phyloP scores from a whole-genome alignment of 1,140 invertebrate species.

The Sycophaga agraensis region DNA sequence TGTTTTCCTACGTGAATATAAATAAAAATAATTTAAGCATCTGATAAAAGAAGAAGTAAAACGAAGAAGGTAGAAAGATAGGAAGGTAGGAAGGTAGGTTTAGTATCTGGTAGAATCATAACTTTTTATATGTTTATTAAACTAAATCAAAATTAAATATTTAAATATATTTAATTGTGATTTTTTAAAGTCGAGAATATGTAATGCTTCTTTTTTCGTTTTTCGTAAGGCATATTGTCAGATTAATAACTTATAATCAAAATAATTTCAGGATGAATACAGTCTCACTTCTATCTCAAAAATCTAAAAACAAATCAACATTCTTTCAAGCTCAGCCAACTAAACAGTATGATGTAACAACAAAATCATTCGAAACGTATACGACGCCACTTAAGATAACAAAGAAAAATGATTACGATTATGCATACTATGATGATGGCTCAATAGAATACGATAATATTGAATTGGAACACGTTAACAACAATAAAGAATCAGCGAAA shows the following conservation, averaged over 20 bases:
- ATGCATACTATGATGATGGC: conserved; percentile 55
- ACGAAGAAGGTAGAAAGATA: too few species aligned
- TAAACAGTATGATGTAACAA: conserved; percentile 47
- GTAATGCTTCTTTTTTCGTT: too few species aligned
- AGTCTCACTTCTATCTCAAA: conserved; percentile 34
- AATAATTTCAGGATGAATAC: conserved; percentile 45
- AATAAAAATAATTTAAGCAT: too few species aligned
- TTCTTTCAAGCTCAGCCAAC: conserved; percentile 47
- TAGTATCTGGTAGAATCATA: too few species aligned
- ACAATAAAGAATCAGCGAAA: conserved; percentile 54
- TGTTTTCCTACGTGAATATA: too few species aligned
- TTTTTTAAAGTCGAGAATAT: too few species aligned
- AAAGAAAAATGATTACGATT: conserved; percentile 55
- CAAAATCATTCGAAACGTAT: conserved; percentile 38
- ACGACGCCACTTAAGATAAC: conserved; percentile 41
- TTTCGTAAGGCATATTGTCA: too few species aligned
- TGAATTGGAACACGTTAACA: conserved; percentile 50
- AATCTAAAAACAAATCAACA: conserved; percentile 40
- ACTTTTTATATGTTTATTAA: too few species aligned
- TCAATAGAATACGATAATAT: conserved; percentile 52
- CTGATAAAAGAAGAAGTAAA: too few species aligned
- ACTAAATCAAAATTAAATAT: too few species aligned
- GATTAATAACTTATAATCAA: conserved; percentile 49
- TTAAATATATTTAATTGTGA: too few species aligned
- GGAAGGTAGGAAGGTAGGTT: too few species aligned